Conservation (phyloP, 2,888 invertebrate species). For the Hypomecis punctinalis region DNA sequence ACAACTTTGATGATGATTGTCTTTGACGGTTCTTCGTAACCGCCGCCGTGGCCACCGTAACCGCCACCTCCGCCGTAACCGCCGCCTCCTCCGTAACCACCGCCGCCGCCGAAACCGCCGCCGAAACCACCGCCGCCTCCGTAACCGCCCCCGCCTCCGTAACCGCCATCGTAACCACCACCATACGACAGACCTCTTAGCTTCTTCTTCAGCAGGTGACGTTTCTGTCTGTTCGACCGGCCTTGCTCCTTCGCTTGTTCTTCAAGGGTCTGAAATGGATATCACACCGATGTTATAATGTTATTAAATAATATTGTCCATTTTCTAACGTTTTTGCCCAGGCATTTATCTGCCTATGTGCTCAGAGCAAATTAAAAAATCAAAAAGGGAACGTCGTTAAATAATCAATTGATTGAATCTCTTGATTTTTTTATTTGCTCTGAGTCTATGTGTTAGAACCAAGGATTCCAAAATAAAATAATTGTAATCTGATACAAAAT, state of each 20-base stretch:
- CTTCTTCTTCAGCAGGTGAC: slow-evolving; percentile 57
- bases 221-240: slow-evolving; percentile 54
- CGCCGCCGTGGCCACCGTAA: slow-evolving; percentile 44
- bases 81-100: slow-evolving; percentile 20
- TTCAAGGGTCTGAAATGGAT: slow-evolving; percentile 68
- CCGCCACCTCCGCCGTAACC: slow-evolving; percentile 46
- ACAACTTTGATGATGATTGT: slow-evolving; percentile 60
- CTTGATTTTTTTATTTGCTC: too few species aligned
- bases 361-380: too few species aligned
- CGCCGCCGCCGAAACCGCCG: slow-evolving; percentile 39
- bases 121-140: slow-evolving; percentile 41
- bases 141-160: slow-evolving; percentile 49
- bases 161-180: slow-evolving; percentile 34
- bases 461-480: too few species aligned
- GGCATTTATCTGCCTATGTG: too few species aligned
- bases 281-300: neutral
- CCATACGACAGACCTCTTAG: slow-evolving; percentile 46
- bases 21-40: slow-evolving; percentile 58
- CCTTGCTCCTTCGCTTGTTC: slow-evolving; percentile 59
- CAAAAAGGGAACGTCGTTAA: too few species aligned
- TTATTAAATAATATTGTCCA: too few species aligned
- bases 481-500: too few species aligned
- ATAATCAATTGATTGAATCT: too few species aligned
- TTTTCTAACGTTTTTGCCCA: too few species aligned
- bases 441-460: too few species aligned